These are phyloP conservation scores for Hydrolagus affinis DNA, from an alignment of 2,113 vertebrate genomes.

Conservation along the genomic window DNA sequence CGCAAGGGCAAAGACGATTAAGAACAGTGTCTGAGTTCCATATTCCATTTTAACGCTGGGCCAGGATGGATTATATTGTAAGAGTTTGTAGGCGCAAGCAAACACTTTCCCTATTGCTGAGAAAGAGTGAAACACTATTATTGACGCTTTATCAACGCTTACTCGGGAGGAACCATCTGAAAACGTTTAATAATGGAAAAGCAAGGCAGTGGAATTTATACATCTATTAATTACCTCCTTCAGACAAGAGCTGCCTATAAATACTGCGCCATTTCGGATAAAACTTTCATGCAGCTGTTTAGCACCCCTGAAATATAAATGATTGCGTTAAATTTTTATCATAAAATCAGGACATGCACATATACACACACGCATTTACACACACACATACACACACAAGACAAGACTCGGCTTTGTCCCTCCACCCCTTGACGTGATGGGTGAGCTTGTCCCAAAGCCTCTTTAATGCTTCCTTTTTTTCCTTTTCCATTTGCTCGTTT, in stretches of 20 bases:
- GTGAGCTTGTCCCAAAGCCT: slow-evolving; percentile 36
- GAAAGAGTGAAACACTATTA: background rate
- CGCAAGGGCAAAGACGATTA: background rate
- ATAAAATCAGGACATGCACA: slow-evolving; percentile 64
- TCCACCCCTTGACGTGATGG: slow-evolving; percentile 40
- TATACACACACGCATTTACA: slow-evolving; percentile 36
- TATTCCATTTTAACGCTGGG: background rate
- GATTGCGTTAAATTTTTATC: slow-evolving; percentile 80
- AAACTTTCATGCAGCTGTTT: slow-evolving; percentile 79
- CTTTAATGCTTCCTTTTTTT: slow-evolving; percentile 22
- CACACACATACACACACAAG: slow-evolving; percentile 38
- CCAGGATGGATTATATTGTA: background rate
- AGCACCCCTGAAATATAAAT: slow-evolving; percentile 79
- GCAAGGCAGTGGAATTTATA: slow-evolving; percentile 54
- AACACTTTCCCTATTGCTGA: background rate
- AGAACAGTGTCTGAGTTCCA: background rate
- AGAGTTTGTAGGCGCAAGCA: too few species aligned
- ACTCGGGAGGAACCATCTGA: background rate
- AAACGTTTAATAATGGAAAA: slow-evolving; percentile 38
- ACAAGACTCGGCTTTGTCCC: slow-evolving; percentile 41
- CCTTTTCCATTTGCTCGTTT: slow-evolving; percentile 20
- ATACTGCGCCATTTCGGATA: slow-evolving; percentile 63
- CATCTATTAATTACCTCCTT: slow-evolving; percentile 68
- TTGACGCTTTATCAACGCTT: slow-evolving; percentile 34
- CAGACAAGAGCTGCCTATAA: slow-evolving; percentile 53